Conservation (phyloP, 2,113 vertebrate genomes). For the Ptyas mucosa region DNA sequence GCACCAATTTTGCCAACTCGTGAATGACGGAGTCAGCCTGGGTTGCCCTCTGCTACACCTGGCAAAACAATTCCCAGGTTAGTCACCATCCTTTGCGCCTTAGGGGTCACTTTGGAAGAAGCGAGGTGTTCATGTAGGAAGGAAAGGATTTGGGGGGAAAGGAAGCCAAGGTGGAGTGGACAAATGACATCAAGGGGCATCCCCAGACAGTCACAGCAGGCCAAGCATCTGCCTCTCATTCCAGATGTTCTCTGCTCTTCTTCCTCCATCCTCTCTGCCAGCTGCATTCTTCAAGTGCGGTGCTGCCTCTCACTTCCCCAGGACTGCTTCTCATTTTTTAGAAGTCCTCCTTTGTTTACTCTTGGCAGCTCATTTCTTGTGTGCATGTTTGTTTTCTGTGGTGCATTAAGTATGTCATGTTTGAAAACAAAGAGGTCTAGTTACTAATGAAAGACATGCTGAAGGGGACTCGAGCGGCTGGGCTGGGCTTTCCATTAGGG, state of each 20-base stretch:
- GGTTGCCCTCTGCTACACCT: not conserved
- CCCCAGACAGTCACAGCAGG: not conserved
- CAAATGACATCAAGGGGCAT: not conserved
- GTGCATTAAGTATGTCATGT: not conserved
- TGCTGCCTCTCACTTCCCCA: not conserved
- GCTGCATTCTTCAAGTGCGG: not conserved
- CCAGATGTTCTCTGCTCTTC: not conserved
- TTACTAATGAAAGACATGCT: not conserved
- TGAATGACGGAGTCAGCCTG: not conserved
- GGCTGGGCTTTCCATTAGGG: not conserved
- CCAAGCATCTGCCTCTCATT: not conserved
- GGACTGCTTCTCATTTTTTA: slow-evolving; percentile 18
- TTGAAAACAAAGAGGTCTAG: not conserved
- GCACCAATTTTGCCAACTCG: not conserved
- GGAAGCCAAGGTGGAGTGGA: not conserved
- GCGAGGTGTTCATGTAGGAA: not conserved
- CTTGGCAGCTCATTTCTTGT: not conserved
- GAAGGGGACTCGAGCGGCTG: not conserved
- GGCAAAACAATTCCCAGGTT: not conserved
- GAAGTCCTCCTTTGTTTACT: slow-evolving; percentile 3
- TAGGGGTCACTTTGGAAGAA: not conserved
- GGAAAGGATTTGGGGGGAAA: not conserved
- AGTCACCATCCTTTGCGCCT: not conserved
- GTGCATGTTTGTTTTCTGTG: not conserved
- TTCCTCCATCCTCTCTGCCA: not conserved